These are phyloP conservation scores for Lasiurus borealis DNA, from an alignment of 2,113 vertebrate genomes.

Conservation along the genomic window DNA sequence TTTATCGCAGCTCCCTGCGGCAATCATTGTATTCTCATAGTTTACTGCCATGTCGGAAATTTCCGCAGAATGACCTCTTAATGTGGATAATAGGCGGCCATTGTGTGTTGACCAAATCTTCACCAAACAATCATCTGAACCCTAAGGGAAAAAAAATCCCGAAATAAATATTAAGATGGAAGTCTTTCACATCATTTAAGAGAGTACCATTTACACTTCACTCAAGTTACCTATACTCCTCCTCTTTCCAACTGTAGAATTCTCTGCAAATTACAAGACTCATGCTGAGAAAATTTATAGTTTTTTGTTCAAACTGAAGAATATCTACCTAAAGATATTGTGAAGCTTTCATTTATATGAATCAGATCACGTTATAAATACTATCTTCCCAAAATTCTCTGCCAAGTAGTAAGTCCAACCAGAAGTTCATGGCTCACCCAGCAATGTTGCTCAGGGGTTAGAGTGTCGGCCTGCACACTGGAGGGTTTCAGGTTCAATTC, in stretches of 20 bases:
- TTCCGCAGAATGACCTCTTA: constrained; percentile 97
- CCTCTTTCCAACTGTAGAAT: background rate
- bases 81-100: constrained; percentile 94
- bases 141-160: constrained; percentile 85
- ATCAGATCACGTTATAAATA: constrained; percentile 18
- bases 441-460: background rate
- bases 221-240: background rate
- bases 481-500: background rate
- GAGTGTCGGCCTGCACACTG: too few relatives aligned
- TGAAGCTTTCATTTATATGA: background rate
- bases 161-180: constrained; percentile 18
- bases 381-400: constrained; percentile 29
- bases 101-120: constrained; percentile 99
- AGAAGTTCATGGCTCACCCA: background rate
- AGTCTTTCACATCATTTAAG: background rate
- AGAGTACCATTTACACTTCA: background rate
- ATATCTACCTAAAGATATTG: background rate
- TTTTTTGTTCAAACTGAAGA: constrained; percentile 20
- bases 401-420: background rate
- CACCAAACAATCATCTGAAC: constrained; percentile 98
- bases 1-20: constrained; percentile 98
- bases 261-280: background rate
- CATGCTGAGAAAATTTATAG: background rate
- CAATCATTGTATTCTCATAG: constrained; percentile 98
- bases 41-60: constrained; percentile 99